Base-by-base conservation (phyloP, 2,888 invertebrate species). In the Dexiosoma caninum region DNA sequence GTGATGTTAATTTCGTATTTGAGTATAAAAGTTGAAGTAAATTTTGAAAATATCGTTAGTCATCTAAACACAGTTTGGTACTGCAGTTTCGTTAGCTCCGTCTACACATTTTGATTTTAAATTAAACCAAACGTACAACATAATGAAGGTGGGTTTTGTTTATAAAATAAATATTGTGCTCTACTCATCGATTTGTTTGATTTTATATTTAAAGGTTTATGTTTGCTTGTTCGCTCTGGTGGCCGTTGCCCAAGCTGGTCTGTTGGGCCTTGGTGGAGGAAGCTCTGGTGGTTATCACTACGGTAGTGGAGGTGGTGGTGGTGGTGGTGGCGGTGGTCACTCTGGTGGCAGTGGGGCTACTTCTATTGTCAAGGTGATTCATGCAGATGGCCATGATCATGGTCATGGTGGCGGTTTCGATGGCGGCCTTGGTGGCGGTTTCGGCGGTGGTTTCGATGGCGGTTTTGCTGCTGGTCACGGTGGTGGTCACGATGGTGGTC, bases 101-200 rank as follows among this genome's bases (percentile, higher is more conserved):
- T 78, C 78, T 75, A 57, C 60, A 74, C 74, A 42, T 51, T 44
- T 74, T 76, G 53, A 60, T 71, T 55, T 67, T 42, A 32, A 72
- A 59, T 74, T 69, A 69, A 72, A 14, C 27, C 59, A 57, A 53
- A 79, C 49, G 64, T 51, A 71, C 69, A 79, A 76, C 71, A 79
- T 57, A 75, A 82, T 82, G 82, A 82, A 79, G 82, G 82, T 82
- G 57, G 62, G 71, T 37, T 2, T 10, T 10, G 53, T 59, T 60
- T 2, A 12, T 16, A 10, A 21, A 40, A 16, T 16, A 8, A 27
- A 12, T 19, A 12, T 0, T 27, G 27, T 27, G 6, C 3, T 5
- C 27, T 10, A 12, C 16, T 9, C 30, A 21, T 2, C 40, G 12
- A 42, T 49, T 19, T 53, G 27, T 9, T 32, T 57, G 53, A 23